Conservation (phyloP, 2,113 vertebrate species). For the Petrocephalus zakoni region DNA sequence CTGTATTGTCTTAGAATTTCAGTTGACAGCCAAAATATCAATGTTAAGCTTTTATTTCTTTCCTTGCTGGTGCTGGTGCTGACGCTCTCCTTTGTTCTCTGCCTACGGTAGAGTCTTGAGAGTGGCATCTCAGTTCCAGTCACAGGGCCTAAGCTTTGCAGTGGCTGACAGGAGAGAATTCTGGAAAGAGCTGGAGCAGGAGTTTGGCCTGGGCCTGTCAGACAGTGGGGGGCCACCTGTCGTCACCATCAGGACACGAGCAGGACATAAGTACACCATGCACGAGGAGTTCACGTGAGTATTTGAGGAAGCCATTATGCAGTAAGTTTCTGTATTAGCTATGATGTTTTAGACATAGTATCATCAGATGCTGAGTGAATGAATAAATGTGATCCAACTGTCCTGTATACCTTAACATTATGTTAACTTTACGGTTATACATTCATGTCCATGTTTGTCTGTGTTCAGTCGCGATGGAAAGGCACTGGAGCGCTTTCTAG, state of each 20-base stretch:
- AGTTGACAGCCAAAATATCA: neutral
- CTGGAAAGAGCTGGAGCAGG: slow-evolving; percentile 57
- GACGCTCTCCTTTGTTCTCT: neutral
- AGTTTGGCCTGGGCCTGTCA: slow-evolving; percentile 56
- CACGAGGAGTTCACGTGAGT: slow-evolving; percentile 70
- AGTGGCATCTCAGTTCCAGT: slow-evolving; percentile 49
- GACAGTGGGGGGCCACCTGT: slow-evolving; percentile 56
- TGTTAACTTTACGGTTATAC: neutral
- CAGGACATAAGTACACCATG: slow-evolving; percentile 66
- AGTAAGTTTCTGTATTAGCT: neutral
- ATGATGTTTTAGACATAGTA: neutral
- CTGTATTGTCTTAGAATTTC: neutral
- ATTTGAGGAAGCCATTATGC: neutral
- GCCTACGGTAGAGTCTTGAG: slow-evolving; percentile 57
- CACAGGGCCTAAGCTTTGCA: slow-evolving; percentile 52
- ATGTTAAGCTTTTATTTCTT: neutral
- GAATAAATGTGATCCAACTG: neutral
- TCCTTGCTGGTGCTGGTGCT: neutral
- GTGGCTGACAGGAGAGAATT: slow-evolving; percentile 63
- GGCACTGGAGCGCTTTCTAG: slow-evolving; percentile 60
- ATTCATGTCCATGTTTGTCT: slow-evolving; percentile 10
- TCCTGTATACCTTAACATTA: neutral
- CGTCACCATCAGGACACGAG: slow-evolving; percentile 55
- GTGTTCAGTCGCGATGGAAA: slow-evolving; percentile 56
- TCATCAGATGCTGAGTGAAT: neutral